Evolutionary conservation across 2,113 vertebrate genomes (phyloP).

Genomic region (Ceratotherium simum): DNA sequence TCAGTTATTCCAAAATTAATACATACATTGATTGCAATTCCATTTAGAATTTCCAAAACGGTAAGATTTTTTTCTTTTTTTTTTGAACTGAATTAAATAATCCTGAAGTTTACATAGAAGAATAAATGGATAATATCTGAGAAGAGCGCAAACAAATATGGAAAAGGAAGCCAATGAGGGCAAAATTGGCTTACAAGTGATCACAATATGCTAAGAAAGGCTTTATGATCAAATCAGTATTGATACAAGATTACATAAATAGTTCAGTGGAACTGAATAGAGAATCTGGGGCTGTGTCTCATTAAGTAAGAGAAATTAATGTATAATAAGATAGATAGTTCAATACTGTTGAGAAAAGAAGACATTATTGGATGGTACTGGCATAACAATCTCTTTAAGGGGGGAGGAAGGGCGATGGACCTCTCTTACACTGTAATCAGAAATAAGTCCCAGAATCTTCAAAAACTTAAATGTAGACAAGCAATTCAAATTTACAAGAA

Average conservation of each 20-base stretch:
- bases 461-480: background rate
- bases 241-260: background rate
- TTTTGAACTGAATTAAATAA: slow-evolving; percentile 28
- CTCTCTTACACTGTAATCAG: background rate
- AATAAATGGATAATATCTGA: background rate
- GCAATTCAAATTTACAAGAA: background rate
- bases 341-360: background rate
- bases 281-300: background rate
- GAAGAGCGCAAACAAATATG: background rate
- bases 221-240: background rate
- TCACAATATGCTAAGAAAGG: background rate
- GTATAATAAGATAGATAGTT: background rate
- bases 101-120: background rate
- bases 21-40: background rate
- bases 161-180: background rate
- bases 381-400: background rate
- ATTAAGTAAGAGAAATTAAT: background rate
- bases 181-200: background rate
- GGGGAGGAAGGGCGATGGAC: background rate
- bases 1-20: background rate
- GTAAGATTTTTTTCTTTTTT: background rate
- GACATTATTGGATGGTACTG: background rate
- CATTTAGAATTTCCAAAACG: slow-evolving; percentile 19
- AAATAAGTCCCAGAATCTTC: background rate
- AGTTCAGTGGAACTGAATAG: background rate